These are phyloP conservation scores for Neosalanx taihuensis DNA, from an alignment of 2,797 vertebrate genomes.

Conservation along the genomic window DNA sequence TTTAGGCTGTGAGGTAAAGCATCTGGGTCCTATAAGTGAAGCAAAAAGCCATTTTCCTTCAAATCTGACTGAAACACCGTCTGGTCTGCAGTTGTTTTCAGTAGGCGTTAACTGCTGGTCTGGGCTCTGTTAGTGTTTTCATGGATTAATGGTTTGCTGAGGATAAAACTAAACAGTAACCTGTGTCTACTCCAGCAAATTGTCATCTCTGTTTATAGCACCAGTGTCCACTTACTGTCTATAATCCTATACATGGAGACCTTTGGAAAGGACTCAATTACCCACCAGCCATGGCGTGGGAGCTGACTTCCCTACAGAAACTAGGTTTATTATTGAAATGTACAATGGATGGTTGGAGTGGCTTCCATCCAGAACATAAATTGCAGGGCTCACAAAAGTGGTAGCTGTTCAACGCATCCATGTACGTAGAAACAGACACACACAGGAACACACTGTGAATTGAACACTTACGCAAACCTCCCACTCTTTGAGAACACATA, in stretches of 20 bases:
- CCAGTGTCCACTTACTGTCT: slow-evolving; percentile 13
- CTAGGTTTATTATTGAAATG: neutral
- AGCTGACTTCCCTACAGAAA: neutral
- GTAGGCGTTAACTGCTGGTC: neutral
- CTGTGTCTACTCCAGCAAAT: neutral
- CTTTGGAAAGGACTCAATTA: neutral
- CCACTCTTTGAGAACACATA: neutral
- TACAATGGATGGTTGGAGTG: neutral
- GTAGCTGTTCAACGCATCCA: neutral
- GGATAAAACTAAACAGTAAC: slow-evolving; percentile 15
- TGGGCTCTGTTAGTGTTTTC: neutral
- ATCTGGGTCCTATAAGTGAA: no score
- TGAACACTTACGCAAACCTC: neutral
- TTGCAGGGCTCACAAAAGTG: neutral
- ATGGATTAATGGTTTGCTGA: slow-evolving; percentile 7
- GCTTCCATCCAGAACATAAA: neutral
- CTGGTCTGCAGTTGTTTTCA: neutral
- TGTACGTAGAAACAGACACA: neutral
- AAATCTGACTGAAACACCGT: neutral
- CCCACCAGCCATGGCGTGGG: neutral
- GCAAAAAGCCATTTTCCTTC: no score
- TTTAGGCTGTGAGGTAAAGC: no score
- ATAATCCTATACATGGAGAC: neutral
- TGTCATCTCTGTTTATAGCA: slow-evolving; percentile 22
- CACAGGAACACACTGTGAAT: slow-evolving; percentile 1